Percentiles rank a stretch among this genome's conserved stretches.
These are phyloP conservation scores for Drosophila kikkawai DNA, from an alignment of 1,140 invertebrate genomes.

Conservation along the genomic window DNA sequence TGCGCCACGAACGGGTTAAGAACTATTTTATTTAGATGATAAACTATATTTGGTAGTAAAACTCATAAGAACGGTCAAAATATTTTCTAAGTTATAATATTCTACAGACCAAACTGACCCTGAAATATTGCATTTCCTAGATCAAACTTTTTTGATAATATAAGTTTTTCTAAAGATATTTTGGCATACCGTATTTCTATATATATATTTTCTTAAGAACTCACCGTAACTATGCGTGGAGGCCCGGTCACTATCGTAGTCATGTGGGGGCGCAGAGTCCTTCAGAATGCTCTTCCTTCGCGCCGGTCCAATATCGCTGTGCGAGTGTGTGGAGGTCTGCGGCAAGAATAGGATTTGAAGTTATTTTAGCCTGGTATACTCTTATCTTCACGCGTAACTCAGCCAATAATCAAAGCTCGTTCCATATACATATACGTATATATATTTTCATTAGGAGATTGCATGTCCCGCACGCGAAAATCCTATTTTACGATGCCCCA, in stretches of 20 bases:
- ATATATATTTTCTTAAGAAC: slow-evolving; percentile 16
- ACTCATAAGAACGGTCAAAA: not conserved
- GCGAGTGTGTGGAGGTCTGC: slow-evolving; percentile 80
- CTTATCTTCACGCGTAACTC: slow-evolving; percentile 20
- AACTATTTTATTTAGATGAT: not conserved
- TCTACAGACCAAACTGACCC: not conserved
- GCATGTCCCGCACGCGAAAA: slow-evolving; percentile 36
- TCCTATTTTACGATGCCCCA: slow-evolving; percentile 46
- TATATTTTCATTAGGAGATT: slow-evolving; percentile 42
- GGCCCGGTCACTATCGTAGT: slow-evolving; percentile 78
- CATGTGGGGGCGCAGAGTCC: slow-evolving; percentile 84
- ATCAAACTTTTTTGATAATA: not conserved
- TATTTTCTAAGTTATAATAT: not conserved
- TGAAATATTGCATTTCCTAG: not conserved
- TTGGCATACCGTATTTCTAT: not conserved
- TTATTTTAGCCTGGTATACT: not conserved
- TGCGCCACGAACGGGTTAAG: not conserved
- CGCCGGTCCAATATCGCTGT: slow-evolving; percentile 85
- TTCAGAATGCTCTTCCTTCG: slow-evolving; percentile 89
- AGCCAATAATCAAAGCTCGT: slow-evolving; percentile 34
- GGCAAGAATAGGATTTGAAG: slow-evolving; percentile 6
- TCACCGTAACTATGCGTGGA: slow-evolving; percentile 77
- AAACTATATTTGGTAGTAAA: not conserved
- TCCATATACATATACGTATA: not conserved
- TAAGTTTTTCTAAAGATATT: not conserved